Base-by-base conservation (phyloP, 2,888 invertebrate species). In the Zele albiditarsus region DNA sequence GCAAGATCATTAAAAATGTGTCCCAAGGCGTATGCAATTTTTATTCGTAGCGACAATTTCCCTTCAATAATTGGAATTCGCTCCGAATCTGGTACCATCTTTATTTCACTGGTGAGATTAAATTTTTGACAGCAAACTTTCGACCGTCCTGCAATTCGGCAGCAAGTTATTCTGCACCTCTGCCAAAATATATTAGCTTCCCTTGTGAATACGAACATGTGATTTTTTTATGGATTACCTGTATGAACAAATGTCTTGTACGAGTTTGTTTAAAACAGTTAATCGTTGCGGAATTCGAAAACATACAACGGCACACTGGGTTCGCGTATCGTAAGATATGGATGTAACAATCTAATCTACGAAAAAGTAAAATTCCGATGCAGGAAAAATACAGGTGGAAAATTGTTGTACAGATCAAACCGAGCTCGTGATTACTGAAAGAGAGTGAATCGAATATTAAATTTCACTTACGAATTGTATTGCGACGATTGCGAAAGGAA, bases 1-100 rank as follows among this genome's bases (percentile, higher is more conserved):
- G 89, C 87, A 65, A 90, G 88, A 81, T 91, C 91, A 78, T 90
- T 90, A 79, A 90, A 90, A 72, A 91, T 84, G 62, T 90, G 90
- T 38, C 90, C 90, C 69, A 90, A 78, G 0, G 90, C 87, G 73
- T 88, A 89, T 8, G 89, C 86, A n/a, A 84, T 62, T 79, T 85
- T 85, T 5, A 86, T 88, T 33, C 82, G 80, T 20, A 80, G 79
- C 53, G 81, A 73, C 31, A 88, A 46, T 69, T 80, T 84, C 38
- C 75, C 82, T 70, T 86, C 85, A 3, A 80, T 71, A 31, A 87
- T 80, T 20, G 85, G 84, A 27, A 80, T 78, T 28, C 71, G 81
- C 33, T 87, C 87, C 14, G 81, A 77, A 6, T 65, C 23, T 62
- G 72, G 62, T 16, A 71, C 69, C 82, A 82, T 82, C 53, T 66